Base-by-base conservation (phyloP, 2,797 vertebrate genomes). In the Myotis planiceps region DNA sequence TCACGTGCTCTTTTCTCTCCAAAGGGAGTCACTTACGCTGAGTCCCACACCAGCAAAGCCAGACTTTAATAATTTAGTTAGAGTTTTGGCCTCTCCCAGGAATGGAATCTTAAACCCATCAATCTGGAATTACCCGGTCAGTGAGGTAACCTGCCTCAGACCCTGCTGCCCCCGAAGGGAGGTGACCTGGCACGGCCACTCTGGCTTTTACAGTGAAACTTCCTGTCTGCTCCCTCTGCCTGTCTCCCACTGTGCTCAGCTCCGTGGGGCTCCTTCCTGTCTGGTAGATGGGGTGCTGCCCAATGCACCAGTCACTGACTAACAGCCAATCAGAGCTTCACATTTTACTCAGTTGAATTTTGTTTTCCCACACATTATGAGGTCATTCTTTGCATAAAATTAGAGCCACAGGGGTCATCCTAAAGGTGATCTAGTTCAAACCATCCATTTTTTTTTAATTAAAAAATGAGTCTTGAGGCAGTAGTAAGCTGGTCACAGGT, bases 391-490 rank as follows among this genome's bases (percentile, higher is more conserved):
- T 16, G 45, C n/a, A 92, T 51, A 55, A 94, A n/a, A 34, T 6
- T 14, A 42, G 18, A 88, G 74, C 25, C 34, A 71, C 21, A 87
- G 3, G 18, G 1, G 45, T 66, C 9, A 21, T 34, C 49, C 9
- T 32, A 74, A 84, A 88, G 55, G 51, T 60, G 63, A 66, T 47
- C 69, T 47, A 74, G 72, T 72, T 95, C 88, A 92, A 83, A 80
- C 14, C 81, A 25, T 29, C 13, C n/a, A 55, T 80, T 39, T 58
- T 2, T 58, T 2, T 78, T 39, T 25, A 1, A 58, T 37, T 37
- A 69, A 47, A 32, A 76, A 83, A 78, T 19, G 25, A 71, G 3
- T 15, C 9, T 45, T 29, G 1, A 19, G 39, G 37, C 42, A 55
- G 42, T 2, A 23, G 21, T 8, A 39, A 68, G 16, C 4, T 47